phyloP scores from a whole-genome alignment of 2,113 vertebrate species.

The Chlorodrepanis virens region DNA sequence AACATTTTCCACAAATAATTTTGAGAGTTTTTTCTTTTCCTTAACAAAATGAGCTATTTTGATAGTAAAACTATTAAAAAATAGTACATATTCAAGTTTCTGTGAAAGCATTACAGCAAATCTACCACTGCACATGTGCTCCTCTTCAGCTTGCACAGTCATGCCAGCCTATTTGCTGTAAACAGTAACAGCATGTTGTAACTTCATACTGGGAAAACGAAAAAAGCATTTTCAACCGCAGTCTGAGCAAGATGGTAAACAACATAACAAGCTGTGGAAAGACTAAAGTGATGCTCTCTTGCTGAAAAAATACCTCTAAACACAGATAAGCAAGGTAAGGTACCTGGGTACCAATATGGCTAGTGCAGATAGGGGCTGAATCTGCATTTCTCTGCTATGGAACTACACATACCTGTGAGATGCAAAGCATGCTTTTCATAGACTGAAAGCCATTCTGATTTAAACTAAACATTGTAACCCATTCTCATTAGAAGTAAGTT shows the following conservation, averaged over 20 bases:
- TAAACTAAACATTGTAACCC: not conserved
- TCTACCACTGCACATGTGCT: not conserved
- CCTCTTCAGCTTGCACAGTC: not conserved
- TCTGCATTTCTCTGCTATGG: not conserved
- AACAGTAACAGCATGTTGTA: slow-evolving; percentile 20
- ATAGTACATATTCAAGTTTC: not conserved
- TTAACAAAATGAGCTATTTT: not conserved
- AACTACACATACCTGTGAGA: not conserved
- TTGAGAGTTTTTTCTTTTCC: not conserved
- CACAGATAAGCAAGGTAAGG: not conserved
- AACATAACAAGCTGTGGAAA: not conserved
- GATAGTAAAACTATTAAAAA: not conserved
- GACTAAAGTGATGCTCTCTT: not conserved
- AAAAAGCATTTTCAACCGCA: not conserved
- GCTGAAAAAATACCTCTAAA: not conserved
- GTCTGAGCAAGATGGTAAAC: not conserved
- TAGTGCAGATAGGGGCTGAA: not conserved
- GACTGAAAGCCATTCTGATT: not conserved
- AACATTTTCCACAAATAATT: not conserved
- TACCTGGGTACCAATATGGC: not conserved
- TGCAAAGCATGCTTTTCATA: not conserved
- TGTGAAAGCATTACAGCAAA: not conserved
- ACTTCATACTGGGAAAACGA: not conserved
- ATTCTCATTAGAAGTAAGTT: not conserved
- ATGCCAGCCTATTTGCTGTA: not conserved